These are phyloP conservation scores for Mythimna loreyi DNA, from an alignment of 2,888 invertebrate genomes.

Conservation along the genomic window DNA sequence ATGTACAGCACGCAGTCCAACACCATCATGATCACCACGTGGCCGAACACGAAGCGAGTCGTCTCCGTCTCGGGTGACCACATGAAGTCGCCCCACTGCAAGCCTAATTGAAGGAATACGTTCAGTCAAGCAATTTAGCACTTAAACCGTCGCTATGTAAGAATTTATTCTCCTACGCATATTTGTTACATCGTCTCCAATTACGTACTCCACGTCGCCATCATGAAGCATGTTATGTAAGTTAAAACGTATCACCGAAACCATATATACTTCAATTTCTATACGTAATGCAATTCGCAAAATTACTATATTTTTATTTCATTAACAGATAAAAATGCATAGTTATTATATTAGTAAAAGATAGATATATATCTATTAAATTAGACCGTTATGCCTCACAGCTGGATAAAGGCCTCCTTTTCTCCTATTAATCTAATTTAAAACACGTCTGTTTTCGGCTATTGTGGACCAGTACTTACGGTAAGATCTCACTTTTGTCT, in stretches of 20 bases:
- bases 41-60: slow-evolving; percentile 92
- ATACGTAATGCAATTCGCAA: neutral
- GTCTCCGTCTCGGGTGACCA: slow-evolving; percentile 92
- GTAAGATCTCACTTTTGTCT: too few species aligned
- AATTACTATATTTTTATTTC: neutral
- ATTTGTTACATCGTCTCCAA: slow-evolving; percentile 30
- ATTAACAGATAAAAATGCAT: neutral
- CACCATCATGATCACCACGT: slow-evolving; percentile 93
- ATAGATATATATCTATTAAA: too few species aligned
- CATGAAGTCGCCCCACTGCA: slow-evolving; percentile 92
- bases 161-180: slow-evolving; percentile 52
- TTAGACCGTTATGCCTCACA: too few species aligned
- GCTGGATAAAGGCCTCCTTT: too few species aligned
- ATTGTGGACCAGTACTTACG: too few species aligned
- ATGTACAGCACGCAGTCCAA: slow-evolving; percentile 93
- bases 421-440: too few species aligned
- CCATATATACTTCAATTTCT: neutral
- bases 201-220: slow-evolving; percentile 30
- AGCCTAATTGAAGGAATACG: slow-evolving; percentile 77
- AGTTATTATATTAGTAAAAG: neutral
- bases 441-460: too few species aligned
- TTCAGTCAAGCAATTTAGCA: slow-evolving; percentile 48
- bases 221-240: slow-evolving; percentile 5
- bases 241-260: neutral
- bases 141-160: slow-evolving; percentile 46